A percentile compares a stretch with the other conserved stretches of the same genome.
Evolutionary conservation across 2,113 vertebrate species (phyloP).

Genomic region (Conger conger): DNA sequence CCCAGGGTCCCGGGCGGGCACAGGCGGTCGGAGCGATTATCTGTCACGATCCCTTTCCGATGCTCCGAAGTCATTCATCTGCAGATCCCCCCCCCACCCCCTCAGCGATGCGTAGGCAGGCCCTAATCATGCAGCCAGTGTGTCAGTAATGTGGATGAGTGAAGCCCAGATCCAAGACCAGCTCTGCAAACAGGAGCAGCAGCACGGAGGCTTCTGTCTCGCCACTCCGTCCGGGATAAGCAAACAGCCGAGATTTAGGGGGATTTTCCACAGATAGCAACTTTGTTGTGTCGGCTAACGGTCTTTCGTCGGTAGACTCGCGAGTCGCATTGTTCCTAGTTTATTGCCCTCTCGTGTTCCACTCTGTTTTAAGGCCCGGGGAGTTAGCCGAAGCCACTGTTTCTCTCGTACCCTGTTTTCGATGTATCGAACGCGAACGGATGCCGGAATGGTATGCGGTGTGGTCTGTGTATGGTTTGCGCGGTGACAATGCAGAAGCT

Average conservation of each 20-base stretch:
- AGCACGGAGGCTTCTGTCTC: constrained; percentile 52
- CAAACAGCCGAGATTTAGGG: constrained; percentile 66
- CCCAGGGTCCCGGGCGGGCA: too few species aligned
- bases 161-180: constrained; percentile 59
- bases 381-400: background rate
- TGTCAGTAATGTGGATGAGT: constrained; percentile 43
- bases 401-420: background rate
- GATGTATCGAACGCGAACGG: background rate
- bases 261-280: constrained; percentile 64
- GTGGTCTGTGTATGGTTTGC: background rate
- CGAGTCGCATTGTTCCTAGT: constrained; percentile 60
- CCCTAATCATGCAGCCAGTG: constrained; percentile 64
- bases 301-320: constrained; percentile 38
- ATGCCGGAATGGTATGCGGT: background rate
- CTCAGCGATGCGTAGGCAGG: constrained; percentile 55
- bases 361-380: constrained; percentile 46
- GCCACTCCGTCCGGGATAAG: constrained; percentile 55
- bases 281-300: constrained; percentile 62
- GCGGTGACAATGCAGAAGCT: background rate
- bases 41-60: constrained; percentile 66
- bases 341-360: constrained; percentile 31
- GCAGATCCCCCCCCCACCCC: constrained; percentile 60
- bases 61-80: constrained; percentile 71
- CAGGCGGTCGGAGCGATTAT: constrained; percentile 69
- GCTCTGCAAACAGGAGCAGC: constrained; percentile 66